These are phyloP conservation scores for Rhynchopsitta pachyrhyncha DNA, from an alignment of 2,113 vertebrate genomes.

Conservation along the genomic window DNA sequence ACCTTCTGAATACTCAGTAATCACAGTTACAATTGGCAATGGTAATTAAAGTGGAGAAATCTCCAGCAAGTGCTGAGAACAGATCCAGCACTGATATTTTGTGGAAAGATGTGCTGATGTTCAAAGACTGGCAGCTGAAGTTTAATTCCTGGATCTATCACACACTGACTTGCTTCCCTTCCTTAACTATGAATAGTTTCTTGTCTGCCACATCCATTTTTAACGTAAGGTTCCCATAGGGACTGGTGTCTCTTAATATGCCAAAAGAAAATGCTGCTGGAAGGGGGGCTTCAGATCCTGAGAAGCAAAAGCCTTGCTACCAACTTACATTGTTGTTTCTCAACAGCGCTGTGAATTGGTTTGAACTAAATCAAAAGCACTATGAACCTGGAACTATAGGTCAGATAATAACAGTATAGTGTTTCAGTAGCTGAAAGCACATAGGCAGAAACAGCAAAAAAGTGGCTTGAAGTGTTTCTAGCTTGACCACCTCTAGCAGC, in stretches of 20 bases:
- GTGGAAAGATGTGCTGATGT: neutral
- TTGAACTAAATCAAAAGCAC: neutral
- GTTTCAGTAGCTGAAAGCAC: neutral
- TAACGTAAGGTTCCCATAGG: neutral
- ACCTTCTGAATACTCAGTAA: neutral
- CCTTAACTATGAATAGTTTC: neutral
- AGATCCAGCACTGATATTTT: neutral
- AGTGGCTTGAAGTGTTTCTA: neutral
- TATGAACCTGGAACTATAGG: neutral
- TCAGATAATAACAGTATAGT: neutral
- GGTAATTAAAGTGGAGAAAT: neutral
- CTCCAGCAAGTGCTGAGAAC: neutral
- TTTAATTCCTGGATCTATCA: neutral
- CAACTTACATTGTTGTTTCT: neutral
- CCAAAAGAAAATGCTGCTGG: neutral
- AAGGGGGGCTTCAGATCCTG: neutral
- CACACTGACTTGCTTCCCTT: neutral
- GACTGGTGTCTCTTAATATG: neutral
- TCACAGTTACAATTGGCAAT: neutral
- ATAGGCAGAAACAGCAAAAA: neutral
- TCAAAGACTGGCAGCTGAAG: neutral
- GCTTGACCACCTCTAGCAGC: accelerated
- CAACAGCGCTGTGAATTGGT: neutral
- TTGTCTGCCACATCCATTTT: neutral
- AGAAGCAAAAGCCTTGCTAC: neutral